These are phyloP conservation scores for Sclerurus mexicanus DNA, from an alignment of 2,113 vertebrate genomes.

Conservation along the genomic window DNA sequence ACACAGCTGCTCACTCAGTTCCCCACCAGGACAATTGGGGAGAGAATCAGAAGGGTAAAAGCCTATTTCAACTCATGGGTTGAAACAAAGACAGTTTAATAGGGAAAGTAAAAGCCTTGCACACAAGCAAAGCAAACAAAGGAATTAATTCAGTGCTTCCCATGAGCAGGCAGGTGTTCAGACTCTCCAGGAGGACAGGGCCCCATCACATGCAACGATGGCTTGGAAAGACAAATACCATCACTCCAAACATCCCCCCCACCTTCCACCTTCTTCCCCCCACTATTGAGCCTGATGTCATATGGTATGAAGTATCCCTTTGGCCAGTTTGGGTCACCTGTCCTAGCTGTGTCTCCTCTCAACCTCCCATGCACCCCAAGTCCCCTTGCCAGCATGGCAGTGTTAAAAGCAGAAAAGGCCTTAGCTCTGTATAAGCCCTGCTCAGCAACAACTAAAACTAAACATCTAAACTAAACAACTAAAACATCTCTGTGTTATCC, in stretches of 20 bases:
- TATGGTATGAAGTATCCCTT: not conserved
- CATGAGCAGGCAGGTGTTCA: not conserved
- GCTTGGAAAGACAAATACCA: not conserved
- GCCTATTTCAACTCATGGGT: not conserved
- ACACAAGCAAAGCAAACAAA: not conserved
- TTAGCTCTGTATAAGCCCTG: not conserved
- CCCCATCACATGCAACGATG: fast-evolving
- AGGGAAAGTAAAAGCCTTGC: not conserved
- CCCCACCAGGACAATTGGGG: too few relatives aligned
- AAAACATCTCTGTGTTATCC: not conserved
- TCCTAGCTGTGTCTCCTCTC: fast-evolving
- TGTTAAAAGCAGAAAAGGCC: not conserved
- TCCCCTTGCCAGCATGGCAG: fast-evolving
- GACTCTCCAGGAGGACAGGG: not conserved
- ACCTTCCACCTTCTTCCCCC: not conserved
- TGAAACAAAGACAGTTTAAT: not conserved
- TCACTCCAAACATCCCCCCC: not conserved
- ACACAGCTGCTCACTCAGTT: not conserved
- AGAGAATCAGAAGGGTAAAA: not conserved
- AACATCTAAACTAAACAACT: too few relatives aligned
- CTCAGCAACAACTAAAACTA: not conserved
- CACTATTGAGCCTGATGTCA: fast-evolving
- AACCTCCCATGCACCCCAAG: fast-evolving
- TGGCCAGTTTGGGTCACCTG: not conserved
- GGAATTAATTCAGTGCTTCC: not conserved